These are phyloP conservation scores for Sericinus montela DNA, from an alignment of 2,888 invertebrate species.

Conservation along the genomic window DNA sequence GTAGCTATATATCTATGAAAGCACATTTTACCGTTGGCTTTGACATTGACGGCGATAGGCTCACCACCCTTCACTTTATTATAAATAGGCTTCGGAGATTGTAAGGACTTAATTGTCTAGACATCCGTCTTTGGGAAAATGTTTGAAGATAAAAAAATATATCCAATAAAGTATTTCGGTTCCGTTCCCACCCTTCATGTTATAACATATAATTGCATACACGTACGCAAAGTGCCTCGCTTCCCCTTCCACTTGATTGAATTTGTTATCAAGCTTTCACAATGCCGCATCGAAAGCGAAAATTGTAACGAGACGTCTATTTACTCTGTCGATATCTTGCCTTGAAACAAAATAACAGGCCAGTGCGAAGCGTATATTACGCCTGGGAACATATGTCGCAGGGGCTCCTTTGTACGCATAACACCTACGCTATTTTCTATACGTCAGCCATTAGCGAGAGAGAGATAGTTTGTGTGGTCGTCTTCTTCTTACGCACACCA, in stretches of 20 bases:
- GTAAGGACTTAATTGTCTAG: too few relatives aligned
- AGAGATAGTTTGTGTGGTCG: conserved; percentile 24
- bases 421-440: conserved; percentile 34
- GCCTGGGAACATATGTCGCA: conserved; percentile 38
- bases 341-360: conserved; percentile 50
- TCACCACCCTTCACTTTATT: too few relatives aligned
- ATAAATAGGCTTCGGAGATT: too few relatives aligned
- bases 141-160: too few relatives aligned
- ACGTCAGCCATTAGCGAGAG: conserved; percentile 37
- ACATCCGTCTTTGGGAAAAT: too few relatives aligned
- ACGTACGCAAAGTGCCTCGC: conserved; percentile 7
- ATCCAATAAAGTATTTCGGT: not conserved
- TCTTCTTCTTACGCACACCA: conserved; percentile 29
- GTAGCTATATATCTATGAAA: too few relatives aligned
- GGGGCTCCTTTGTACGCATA: conserved; percentile 32
- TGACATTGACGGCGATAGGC: too few relatives aligned
- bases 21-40: too few relatives aligned
- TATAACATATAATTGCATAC: conserved; percentile 25
- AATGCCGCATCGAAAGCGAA: conserved; percentile 44
- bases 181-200: conserved; percentile 19
- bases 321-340: conserved; percentile 37
- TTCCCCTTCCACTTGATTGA: conserved; percentile 39
- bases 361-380: conserved; percentile 38
- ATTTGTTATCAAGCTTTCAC: conserved; percentile 52
- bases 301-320: conserved; percentile 43